Percentiles rank a stretch among this genome's conserved stretches.
Conservation (phyloP, 2,113 vertebrate species). For the Cygnus atratus region DNA sequence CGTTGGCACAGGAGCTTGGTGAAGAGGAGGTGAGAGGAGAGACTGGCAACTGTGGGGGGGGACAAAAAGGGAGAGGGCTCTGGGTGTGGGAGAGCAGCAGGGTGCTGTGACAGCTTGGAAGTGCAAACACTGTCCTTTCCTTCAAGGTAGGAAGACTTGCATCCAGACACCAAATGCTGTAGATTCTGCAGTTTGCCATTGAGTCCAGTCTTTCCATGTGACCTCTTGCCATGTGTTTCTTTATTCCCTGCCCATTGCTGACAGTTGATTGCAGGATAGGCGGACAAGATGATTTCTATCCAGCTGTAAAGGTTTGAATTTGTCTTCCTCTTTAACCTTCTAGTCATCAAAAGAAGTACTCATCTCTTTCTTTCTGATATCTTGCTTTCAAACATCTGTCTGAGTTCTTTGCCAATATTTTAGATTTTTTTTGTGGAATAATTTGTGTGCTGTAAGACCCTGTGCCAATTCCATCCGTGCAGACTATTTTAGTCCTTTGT, state of each 20-base stretch:
- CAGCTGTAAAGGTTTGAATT: background rate
- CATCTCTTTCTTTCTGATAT: background rate
- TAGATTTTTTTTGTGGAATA: background rate
- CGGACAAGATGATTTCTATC: background rate
- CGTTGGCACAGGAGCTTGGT: background rate
- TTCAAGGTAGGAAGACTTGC: background rate
- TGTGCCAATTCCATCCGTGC: background rate
- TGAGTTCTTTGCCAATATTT: background rate
- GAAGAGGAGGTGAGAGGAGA: background rate
- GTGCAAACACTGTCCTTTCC: background rate
- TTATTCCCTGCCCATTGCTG: background rate
- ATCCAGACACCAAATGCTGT: background rate
- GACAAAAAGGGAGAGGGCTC: background rate
- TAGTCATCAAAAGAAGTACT: background rate
- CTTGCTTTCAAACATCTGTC: background rate
- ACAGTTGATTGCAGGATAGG: background rate
- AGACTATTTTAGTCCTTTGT: background rate
- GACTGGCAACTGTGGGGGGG: background rate
- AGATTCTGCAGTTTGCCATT: background rate
- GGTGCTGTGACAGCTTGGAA: background rate
- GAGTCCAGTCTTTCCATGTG: background rate
- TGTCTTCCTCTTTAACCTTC: background rate
- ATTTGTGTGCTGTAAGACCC: background rate
- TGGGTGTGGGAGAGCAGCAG: background rate
- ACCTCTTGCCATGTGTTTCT: background rate